Evolutionary conservation across 2,888 invertebrate genomes (phyloP).

Genomic region (Acronicta leporina): DNA sequence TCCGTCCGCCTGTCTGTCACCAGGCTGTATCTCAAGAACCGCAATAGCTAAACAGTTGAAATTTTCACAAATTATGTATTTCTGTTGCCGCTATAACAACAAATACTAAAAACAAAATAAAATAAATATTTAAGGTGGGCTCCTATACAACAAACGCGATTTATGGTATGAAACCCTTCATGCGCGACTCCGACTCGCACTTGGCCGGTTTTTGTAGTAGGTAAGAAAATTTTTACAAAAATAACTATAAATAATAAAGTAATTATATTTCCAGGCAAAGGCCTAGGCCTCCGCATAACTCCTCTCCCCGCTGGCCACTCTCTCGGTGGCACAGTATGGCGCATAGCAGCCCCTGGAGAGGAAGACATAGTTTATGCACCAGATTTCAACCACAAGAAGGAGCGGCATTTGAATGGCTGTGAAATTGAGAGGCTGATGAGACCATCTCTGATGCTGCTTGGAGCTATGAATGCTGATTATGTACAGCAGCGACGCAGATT

Average conservation of each 20-base stretch:
- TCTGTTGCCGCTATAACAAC: too few species aligned
- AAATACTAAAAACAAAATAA: too few species aligned
- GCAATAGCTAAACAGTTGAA: too few species aligned
- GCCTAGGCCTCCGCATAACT: constrained; percentile 97
- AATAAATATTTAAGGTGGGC: too few species aligned
- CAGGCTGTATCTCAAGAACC: too few species aligned
- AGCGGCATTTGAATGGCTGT: constrained; percentile 98
- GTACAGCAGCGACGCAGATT: constrained; percentile 96
- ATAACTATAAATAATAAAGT: background rate
- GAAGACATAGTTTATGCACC: constrained; percentile 99
- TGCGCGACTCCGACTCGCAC: too few species aligned
- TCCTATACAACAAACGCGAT: too few species aligned
- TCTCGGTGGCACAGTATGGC: constrained; percentile 99
- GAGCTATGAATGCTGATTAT: constrained; percentile 98
- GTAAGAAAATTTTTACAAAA: too few species aligned
- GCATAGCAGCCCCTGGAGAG: constrained; percentile 98
- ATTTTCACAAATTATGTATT: too few species aligned
- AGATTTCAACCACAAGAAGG: constrained; percentile 99
- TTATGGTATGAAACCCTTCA: too few species aligned
- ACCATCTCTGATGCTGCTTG: constrained; percentile 98
- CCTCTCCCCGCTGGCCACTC: constrained; percentile 99
- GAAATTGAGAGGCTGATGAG: constrained; percentile 96
- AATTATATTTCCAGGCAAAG: constrained; percentile 91
- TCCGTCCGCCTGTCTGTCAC: too few species aligned
- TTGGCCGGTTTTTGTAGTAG: too few species aligned